These are phyloP conservation scores for Nannospalax galili DNA, from an alignment of 2,113 vertebrate genomes.

Conservation along the genomic window DNA sequence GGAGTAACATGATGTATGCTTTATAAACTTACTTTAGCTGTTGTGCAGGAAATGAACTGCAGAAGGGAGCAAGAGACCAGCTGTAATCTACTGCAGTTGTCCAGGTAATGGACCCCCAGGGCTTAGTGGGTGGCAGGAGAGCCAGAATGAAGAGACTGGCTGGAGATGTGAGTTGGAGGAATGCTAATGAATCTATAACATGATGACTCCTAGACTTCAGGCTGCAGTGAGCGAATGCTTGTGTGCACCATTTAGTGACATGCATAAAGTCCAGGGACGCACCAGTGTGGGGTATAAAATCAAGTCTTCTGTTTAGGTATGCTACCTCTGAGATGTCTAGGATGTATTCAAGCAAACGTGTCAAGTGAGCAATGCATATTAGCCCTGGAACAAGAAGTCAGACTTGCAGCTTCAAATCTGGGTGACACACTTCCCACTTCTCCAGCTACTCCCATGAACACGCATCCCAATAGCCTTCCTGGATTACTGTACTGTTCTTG, in stretches of 20 bases:
- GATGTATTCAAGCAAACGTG: not conserved
- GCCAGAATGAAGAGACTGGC: not conserved
- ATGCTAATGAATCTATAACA: not conserved
- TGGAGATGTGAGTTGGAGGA: not conserved
- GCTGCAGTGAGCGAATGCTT: not conserved
- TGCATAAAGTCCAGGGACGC: not conserved
- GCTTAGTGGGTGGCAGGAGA: not conserved
- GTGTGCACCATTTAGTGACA: not conserved
- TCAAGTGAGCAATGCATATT: not conserved
- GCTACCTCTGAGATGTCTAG: not conserved
- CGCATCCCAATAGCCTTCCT: too few relatives aligned
- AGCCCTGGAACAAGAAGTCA: not conserved
- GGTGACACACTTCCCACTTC: not conserved
- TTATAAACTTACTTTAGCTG: not conserved
- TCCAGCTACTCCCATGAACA: not conserved
- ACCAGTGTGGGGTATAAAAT: not conserved
- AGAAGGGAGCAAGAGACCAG: not conserved
- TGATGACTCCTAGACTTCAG: not conserved
- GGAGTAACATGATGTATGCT: not conserved
- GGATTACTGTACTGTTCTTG: not conserved
- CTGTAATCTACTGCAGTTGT: not conserved
- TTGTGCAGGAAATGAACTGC: not conserved
- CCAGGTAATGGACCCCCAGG: not conserved
- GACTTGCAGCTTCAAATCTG: not conserved
- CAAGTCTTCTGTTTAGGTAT: not conserved